Evolutionary conservation across 2,888 invertebrate species (phyloP), one percentile per base, ranked within the genome.

Genomic region (Gymnocheta viridis): DNA sequence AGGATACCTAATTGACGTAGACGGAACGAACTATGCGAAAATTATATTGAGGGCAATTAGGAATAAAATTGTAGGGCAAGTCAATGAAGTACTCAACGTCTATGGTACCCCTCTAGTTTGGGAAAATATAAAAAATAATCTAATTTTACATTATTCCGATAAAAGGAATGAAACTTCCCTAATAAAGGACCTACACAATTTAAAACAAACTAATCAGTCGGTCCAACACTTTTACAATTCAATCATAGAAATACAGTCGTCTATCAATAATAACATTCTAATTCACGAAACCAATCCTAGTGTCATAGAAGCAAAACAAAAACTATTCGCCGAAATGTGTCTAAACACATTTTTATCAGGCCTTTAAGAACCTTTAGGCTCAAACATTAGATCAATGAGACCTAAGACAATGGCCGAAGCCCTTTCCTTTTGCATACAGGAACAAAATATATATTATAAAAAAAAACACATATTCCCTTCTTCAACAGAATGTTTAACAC

Each of bases 41-140:
- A 69, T 86, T 24, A 49, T 87, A 24, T 29, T 87, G 19, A 67
- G 85, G 3, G 72, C 84, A 9, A 83, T 86, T 73, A 78, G 86
- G n/a, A 86, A 87, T 67, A 86, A 86, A 81, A 85, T 86, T 38
- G 73, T 60, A 22, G 84, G 86, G 0, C 66, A 80, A 56, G 86
- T 86, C 10, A 87, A 87, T 35, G 86, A 86, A 60, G 80, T 85
- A 5, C 69, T 86, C 4, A 86, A 85, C 54, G 82, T 86, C 58
- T 86, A 85, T 27, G 86, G 86, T 5, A 86, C 83, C 2, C 74
- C 74, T 14, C 14, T 85, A 10, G 24, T 70, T 32, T 69, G 62
- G 78, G 69, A 78, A 4, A 35, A 27, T 14, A 69, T 78, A n/a
- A 51, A 78, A 62, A 41, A n/a, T 49, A 87, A 86, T 69, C 51